Evolutionary conservation across 2,113 vertebrate genomes (phyloP).

Genomic region (Alethe castanea): DNA sequence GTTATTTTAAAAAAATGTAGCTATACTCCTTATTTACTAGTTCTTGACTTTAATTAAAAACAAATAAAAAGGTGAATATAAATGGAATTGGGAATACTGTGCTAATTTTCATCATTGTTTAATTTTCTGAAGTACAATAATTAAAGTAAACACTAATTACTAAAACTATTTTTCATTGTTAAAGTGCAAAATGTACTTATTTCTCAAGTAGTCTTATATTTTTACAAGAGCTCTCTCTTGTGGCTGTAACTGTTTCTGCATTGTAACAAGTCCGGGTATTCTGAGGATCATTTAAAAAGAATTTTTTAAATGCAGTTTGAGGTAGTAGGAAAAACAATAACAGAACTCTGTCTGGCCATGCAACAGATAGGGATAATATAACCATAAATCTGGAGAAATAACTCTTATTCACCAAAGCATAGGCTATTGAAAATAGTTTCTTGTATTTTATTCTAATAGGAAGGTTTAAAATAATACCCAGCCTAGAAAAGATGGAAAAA

Average conservation of each 20-base stretch:
- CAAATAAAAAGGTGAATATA: constrained; percentile 26
- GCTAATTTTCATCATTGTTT: background rate
- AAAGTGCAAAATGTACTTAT: background rate
- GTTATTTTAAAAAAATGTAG: background rate
- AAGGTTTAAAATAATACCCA: background rate
- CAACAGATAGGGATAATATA: background rate
- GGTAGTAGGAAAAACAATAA: background rate
- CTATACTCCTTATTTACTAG: background rate
- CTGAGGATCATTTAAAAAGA: background rate
- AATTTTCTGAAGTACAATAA: constrained; percentile 40
- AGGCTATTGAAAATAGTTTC: background rate
- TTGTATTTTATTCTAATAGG: background rate
- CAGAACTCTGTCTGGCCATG: background rate
- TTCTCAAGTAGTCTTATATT: constrained; percentile 3
- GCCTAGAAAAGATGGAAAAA: background rate
- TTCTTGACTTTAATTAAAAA: constrained; percentile 21
- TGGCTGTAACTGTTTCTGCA: constrained; percentile 55
- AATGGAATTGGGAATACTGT: background rate
- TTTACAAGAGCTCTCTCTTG: constrained; percentile 78
- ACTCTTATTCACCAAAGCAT: background rate
- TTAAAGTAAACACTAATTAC: constrained; percentile 47
- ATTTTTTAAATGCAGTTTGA: constrained; percentile 18
- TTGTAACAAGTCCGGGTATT: background rate
- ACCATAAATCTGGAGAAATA: background rate
- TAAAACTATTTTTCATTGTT: constrained; percentile 1